Evolutionary conservation across 2,113 vertebrate genomes (phyloP).

Genomic region (Verasper variegatus): DNA sequence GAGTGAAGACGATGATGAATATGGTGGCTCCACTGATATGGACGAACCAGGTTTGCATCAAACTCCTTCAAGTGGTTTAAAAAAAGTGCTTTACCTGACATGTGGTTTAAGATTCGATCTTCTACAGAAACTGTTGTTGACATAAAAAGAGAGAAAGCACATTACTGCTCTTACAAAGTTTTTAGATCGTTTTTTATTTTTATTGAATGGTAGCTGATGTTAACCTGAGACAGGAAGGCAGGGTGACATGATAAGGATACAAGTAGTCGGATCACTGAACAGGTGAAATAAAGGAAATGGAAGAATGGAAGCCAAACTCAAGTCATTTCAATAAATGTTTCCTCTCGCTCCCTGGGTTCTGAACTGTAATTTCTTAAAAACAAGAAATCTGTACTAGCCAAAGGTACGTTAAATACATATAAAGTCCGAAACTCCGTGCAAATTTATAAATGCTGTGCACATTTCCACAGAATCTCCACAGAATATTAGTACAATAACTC

Average conservation of each 20-base stretch:
- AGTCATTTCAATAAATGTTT: no score
- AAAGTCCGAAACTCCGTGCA: no score
- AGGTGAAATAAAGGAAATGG: no score
- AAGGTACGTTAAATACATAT: no score
- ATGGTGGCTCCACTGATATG: slow-evolving; percentile 76
- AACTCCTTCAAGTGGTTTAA: background rate
- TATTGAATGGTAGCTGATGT: background rate
- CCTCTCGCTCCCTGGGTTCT: no score
- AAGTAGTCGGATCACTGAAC: background rate
- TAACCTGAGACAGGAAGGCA: slow-evolving; percentile 10
- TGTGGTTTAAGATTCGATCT: background rate
- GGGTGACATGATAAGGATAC: background rate
- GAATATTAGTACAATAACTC: no score
- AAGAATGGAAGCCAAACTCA: no score
- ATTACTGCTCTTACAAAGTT: background rate
- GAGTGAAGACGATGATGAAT: slow-evolving; percentile 61
- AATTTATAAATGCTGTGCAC: no score
- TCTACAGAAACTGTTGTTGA: background rate
- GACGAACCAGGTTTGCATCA: slow-evolving; percentile 74
- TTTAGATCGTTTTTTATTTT: background rate
- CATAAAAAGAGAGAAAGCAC: background rate
- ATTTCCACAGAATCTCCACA: no score
- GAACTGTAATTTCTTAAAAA: no score
- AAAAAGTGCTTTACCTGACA: background rate
- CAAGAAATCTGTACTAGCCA: no score